Conservation (phyloP, 2,797 vertebrate species). For the Sebastiscus tertius region DNA sequence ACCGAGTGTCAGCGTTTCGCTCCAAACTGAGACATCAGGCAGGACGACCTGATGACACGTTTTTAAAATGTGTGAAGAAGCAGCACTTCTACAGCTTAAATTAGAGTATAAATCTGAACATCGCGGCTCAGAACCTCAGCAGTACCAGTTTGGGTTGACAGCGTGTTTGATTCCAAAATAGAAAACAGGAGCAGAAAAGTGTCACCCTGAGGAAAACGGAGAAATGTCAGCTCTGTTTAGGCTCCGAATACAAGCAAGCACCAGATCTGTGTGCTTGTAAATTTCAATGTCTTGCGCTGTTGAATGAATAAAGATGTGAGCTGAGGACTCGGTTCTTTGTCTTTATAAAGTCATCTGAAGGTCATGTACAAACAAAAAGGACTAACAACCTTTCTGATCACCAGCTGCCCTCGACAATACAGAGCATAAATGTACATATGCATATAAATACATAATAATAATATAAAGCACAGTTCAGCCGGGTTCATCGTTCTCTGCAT, state of each 20-base stretch:
- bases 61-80: neutral
- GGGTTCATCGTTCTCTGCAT: neutral
- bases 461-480: conserved; percentile 1
- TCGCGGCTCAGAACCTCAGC: neutral
- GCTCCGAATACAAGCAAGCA: conserved; percentile 5
- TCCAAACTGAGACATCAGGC: neutral
- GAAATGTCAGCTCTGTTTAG: conserved; percentile 27
- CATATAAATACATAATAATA: neutral
- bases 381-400: neutral
- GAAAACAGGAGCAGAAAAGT: conserved; percentile 10
- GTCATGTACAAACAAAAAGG: neutral
- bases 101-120: neutral
- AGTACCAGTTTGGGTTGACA: neutral
- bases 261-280: neutral
- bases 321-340: neutral
- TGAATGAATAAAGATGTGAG: conserved; percentile 4
- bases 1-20: neutral
- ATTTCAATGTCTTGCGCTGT: neutral
- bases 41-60: neutral
- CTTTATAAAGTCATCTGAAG: neutral
- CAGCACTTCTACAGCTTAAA: neutral
- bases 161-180: conserved; percentile 1
- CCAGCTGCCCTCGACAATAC: neutral
- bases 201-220: conserved; percentile 21
- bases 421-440: neutral